Evolutionary conservation across 1,140 invertebrate genomes (phyloP).

Genomic region (Battus philenor): DNA sequence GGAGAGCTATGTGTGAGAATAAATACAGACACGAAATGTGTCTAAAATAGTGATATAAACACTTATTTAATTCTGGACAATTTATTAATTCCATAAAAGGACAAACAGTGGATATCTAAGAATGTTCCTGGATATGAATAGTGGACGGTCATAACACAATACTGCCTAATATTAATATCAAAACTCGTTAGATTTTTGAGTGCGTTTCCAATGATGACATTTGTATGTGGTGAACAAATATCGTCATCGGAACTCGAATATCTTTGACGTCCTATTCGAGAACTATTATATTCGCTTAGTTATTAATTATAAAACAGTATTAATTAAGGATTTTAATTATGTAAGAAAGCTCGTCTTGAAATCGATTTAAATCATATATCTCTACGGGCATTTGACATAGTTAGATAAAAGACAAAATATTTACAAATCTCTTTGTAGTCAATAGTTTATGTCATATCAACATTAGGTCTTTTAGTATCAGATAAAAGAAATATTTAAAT

Average conservation of each 20-base stretch:
- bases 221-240: background rate
- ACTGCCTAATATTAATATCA: constrained; percentile 65
- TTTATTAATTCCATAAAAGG: no score
- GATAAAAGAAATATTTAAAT: constrained; percentile 1
- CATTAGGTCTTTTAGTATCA: constrained; percentile 31
- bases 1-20: constrained; percentile 56
- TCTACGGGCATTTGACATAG: constrained; percentile 23
- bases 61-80: no score
- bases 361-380: constrained; percentile 14
- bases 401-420: constrained; percentile 46
- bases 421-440: constrained; percentile 53
- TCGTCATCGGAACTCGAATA: constrained; percentile 17
- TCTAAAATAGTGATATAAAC: no score
- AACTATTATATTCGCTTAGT: constrained; percentile 44
- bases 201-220: background rate
- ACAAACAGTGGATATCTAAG: no score
- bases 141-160: no score
- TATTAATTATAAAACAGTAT: constrained; percentile 45
- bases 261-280: constrained; percentile 27
- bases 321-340: constrained; percentile 42
- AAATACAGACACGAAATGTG: no score
- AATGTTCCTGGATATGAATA: no score
- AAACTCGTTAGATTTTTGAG: constrained; percentile 29
- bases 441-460: constrained; percentile 62
- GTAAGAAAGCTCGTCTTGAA: no score